Percentiles rank a stretch among this genome's conserved stretches.
phyloP scores from a whole-genome alignment of 2,797 vertebrate genomes.

The Sebastes oblongus region DNA sequence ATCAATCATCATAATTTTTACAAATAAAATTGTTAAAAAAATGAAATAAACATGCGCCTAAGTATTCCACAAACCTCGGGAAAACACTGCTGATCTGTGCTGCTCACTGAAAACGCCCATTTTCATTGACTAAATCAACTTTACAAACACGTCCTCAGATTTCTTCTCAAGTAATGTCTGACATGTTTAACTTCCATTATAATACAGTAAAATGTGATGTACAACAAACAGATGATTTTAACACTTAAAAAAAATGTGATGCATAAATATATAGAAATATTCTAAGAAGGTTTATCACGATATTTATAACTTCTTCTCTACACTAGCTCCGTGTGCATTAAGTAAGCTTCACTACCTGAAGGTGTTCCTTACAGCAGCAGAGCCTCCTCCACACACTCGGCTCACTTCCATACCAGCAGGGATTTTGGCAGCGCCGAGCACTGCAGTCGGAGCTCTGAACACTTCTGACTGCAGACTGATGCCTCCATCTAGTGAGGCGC shows the following conservation, averaged over 20 bases:
- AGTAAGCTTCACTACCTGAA: background rate
- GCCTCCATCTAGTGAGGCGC: background rate
- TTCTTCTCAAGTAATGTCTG: too few species aligned
- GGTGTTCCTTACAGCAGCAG: background rate
- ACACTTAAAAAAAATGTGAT: too few species aligned
- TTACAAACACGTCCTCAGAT: background rate
- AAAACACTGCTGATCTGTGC: too few species aligned
- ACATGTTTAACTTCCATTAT: rapidly evolving
- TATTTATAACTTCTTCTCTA: too few species aligned
- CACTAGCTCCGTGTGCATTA: background rate
- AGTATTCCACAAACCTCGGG: too few species aligned
- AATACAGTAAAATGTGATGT: too few species aligned
- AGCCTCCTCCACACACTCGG: background rate
- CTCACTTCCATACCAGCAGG: background rate
- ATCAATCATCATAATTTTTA: too few species aligned
- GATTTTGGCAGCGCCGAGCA: background rate
- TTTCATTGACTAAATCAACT: background rate
- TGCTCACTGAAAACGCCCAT: background rate
- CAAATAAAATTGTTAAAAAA: too few species aligned
- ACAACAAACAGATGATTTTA: too few species aligned
- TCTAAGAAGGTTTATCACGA: too few species aligned
- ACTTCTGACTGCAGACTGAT: background rate
- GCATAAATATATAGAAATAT: too few species aligned
- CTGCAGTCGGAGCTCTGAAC: background rate
- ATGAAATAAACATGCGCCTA: rapidly evolving